Conservation (phyloP, 2,797 vertebrate genomes). For the Aeoliscus strigatus region DNA sequence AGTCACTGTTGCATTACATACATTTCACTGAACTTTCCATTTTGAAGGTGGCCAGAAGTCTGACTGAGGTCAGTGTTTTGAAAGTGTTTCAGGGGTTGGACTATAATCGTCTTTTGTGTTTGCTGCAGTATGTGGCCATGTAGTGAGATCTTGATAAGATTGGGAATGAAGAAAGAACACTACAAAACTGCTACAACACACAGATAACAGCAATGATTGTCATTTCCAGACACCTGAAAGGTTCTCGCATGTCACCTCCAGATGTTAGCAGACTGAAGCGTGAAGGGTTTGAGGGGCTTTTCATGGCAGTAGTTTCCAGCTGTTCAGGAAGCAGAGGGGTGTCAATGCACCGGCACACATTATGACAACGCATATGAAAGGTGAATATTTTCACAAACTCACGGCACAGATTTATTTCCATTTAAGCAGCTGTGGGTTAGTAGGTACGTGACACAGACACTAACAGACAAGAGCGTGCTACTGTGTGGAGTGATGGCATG, state of each 20-base stretch:
- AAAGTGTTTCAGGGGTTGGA: too few relatives aligned
- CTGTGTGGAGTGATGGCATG: too few relatives aligned
- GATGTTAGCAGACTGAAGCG: conserved; percentile 3
- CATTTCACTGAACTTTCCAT: too few relatives aligned
- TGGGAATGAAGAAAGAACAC: too few relatives aligned
- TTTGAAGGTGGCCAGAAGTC: too few relatives aligned
- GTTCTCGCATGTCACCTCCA: conserved; percentile 12
- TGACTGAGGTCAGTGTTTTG: too few relatives aligned
- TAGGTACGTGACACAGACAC: conserved; percentile 1
- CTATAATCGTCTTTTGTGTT: too few relatives aligned
- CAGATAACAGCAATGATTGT: background rate
- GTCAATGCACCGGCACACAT: conserved; percentile 15
- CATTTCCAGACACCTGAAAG: background rate
- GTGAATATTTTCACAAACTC: conserved; percentile 8
- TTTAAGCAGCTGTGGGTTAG: conserved; percentile 1
- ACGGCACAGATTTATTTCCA: conserved; percentile 19
- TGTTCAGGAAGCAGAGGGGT: background rate
- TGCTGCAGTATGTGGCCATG: background rate
- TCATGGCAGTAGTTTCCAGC: conserved; percentile 13
- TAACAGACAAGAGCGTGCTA: conserved; percentile 16
- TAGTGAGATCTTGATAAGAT: too few relatives aligned
- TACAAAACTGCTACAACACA: conserved; percentile 1
- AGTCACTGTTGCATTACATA: too few relatives aligned
- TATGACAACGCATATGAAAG: conserved; percentile 9
- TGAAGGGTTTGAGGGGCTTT: conserved; percentile 9